Evolutionary conservation across 2,888 invertebrate genomes (phyloP), one percentile per base, ranked within the genome.

Genomic region (Tuberolachnus salignus): DNA sequence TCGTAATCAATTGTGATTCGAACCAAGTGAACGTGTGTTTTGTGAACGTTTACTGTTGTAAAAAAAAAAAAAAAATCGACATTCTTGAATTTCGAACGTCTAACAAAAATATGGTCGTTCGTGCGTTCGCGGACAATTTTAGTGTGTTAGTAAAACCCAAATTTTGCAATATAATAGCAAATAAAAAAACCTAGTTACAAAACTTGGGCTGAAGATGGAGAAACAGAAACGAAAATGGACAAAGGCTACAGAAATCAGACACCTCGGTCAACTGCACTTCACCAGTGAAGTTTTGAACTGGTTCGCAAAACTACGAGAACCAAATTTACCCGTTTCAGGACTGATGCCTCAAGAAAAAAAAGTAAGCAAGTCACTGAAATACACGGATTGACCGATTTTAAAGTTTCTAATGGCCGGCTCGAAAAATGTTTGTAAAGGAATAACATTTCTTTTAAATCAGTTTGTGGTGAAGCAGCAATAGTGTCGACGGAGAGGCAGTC

Each of bases 351-450:
- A n/a, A n/a, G n/a, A n/a, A n/a, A n/a, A n/a, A n/a, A n/a, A n/a
- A n/a, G n/a, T n/a, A n/a, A n/a, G n/a, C 34, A 61, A 61, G n/a
- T 61, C n/a, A n/a, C 61, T 61, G n/a, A 61, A n/a, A 9, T 23
- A 57, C 57, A 57, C 11, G 57, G 57, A 57, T 23, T 57, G 1
- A n/a, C 34, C n/a, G 34, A 61, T 61, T 61, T 61, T 42, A 42
- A 61, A 61, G 34, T n/a, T 42, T 61, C 61, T 9, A 61, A 34
- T 61, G 61, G 61, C n/a, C 42, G 61, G n/a, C n/a, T n/a, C n/a
- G 61, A 59, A 59, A 59, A 23, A 59, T 59, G 23, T 59, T 8
- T 13, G 16, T 14, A 59, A 59, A 59, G 14, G 26, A 26, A 59
- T 51, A 59, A 59, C 26, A 59, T 59, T 6, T 26, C 59, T 59